These are phyloP conservation scores for Latrodectus hesperus DNA, from an alignment of 2,888 invertebrate genomes.

Conservation along the genomic window DNA sequence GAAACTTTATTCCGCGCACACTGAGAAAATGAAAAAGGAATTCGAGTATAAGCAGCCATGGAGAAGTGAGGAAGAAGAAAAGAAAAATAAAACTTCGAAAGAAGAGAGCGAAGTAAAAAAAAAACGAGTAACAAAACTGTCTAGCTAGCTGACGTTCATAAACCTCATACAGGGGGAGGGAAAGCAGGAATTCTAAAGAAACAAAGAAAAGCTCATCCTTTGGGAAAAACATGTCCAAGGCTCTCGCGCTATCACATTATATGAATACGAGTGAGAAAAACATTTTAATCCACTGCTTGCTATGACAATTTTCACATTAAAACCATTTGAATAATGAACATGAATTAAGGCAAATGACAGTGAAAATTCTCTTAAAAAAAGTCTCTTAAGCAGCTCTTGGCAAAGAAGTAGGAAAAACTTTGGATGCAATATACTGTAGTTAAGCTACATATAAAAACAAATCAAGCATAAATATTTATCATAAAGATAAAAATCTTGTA, in stretches of 20 bases:
- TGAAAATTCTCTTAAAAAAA: slow-evolving; percentile 35
- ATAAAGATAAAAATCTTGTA: neutral
- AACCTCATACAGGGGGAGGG: slow-evolving; percentile 28
- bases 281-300: slow-evolving; percentile 47
- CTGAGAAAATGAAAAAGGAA: slow-evolving; percentile 46
- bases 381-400: slow-evolving; percentile 24
- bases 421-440: neutral
- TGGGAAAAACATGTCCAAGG: slow-evolving; percentile 42
- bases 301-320: slow-evolving; percentile 64
- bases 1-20: slow-evolving; percentile 54
- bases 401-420: slow-evolving; percentile 7
- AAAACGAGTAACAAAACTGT: slow-evolving; percentile 47
- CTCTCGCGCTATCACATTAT: neutral
- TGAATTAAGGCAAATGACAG: slow-evolving; percentile 55
- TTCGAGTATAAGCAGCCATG: slow-evolving; percentile 61
- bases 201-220: slow-evolving; percentile 43
- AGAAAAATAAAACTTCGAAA: slow-evolving; percentile 14
- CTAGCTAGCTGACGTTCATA: slow-evolving; percentile 50
- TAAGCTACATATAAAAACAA: slow-evolving; percentile 33
- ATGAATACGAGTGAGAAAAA: slow-evolving; percentile 32
- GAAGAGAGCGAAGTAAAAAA: slow-evolving; percentile 11
- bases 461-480: slow-evolving; percentile 54
- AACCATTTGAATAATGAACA: slow-evolving; percentile 64
- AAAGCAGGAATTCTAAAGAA: slow-evolving; percentile 44
- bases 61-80: slow-evolving; percentile 38